phyloP scores from a whole-genome alignment of 2,797 vertebrate species.

The Sandelia bainsii region DNA sequence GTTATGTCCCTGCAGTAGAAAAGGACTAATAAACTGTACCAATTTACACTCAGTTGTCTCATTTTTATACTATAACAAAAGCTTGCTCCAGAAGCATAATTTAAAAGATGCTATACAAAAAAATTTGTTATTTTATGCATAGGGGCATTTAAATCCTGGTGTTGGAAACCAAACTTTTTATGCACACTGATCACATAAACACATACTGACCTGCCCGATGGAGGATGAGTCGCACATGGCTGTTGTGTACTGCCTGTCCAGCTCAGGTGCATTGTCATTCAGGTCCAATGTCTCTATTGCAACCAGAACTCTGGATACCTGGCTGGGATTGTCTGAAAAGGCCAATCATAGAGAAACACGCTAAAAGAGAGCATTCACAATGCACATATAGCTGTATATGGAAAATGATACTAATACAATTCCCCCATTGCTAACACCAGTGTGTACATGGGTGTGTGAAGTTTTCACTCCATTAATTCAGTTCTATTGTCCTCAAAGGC shows the following conservation, averaged over 20 bases:
- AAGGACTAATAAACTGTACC: slow-evolving; percentile 12
- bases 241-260: slow-evolving; percentile 89
- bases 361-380: slow-evolving; percentile 33
- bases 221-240: slow-evolving; percentile 90
- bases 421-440: background rate
- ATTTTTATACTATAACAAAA: slow-evolving; percentile 22
- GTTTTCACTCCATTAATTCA: slow-evolving; percentile 42
- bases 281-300: slow-evolving; percentile 90
- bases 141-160: background rate
- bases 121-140: background rate
- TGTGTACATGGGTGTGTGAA: slow-evolving; percentile 14
- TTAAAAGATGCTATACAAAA: slow-evolving; percentile 5
- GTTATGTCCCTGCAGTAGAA: slow-evolving; percentile 15
- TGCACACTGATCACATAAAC: background rate
- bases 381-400: background rate
- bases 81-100: slow-evolving; percentile 3
- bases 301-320: slow-evolving; percentile 88
- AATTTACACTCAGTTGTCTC: slow-evolving; percentile 13
- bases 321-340: slow-evolving; percentile 89
- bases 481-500: slow-evolving; percentile 44
- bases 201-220: slow-evolving; percentile 87
- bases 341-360: slow-evolving; percentile 36
- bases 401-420: slow-evolving; percentile 19
- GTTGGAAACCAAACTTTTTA: background rate
- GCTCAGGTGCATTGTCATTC: slow-evolving; percentile 92